Base-by-base conservation (phyloP, 1,140 invertebrate species). In the Tribolium madens region DNA sequence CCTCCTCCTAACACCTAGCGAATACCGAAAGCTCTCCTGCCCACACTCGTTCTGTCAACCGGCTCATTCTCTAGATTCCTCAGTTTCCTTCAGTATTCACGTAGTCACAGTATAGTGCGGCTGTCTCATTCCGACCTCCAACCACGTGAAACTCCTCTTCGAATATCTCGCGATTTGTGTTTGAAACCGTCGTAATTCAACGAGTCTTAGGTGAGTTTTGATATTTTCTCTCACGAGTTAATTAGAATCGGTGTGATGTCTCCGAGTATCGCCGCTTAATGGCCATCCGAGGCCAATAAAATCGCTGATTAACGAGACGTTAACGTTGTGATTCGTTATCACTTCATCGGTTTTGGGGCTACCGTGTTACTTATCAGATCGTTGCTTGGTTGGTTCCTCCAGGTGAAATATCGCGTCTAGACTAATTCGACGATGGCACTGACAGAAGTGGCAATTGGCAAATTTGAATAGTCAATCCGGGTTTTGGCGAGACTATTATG, bases 1-100 rank as follows among this genome's bases (percentile, higher is more conserved):
- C 57, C 57, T 64, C 57, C 57, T 33, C 57, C 57, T 64, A 33
- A 33, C 57, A 64, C 57, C 57, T 64, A 64, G 57, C 57, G 57
- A 64, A 64, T 64, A 64, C 57, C 57, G 21, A 64, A 36, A 64
- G 57, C 57, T 64, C 26, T 60, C 18, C 53, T 64, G 57, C 57
- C 57, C 57, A 64, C 57, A 64, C 57, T 64, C 53, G 15, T 60
- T 60, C 57, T 36, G 57, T 64, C 31, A 64, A 64, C 57, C 26
- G 57, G n/a, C 26, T 26, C 57, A 64, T 64, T 64, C 57, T 64
- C 57, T 64, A 64, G 57, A 57, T 64, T 64, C 57, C 57, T 64
- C 57, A 64, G 26, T 31, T 64, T 64, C 57, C 57, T 64, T 64
- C 26, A 64, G 57, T 64, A 12, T 13, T 64, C 10, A 12, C 57